These are phyloP conservation scores for Trematocara marginatum DNA, from an alignment of 2,113 vertebrate genomes.

Conservation along the genomic window DNA sequence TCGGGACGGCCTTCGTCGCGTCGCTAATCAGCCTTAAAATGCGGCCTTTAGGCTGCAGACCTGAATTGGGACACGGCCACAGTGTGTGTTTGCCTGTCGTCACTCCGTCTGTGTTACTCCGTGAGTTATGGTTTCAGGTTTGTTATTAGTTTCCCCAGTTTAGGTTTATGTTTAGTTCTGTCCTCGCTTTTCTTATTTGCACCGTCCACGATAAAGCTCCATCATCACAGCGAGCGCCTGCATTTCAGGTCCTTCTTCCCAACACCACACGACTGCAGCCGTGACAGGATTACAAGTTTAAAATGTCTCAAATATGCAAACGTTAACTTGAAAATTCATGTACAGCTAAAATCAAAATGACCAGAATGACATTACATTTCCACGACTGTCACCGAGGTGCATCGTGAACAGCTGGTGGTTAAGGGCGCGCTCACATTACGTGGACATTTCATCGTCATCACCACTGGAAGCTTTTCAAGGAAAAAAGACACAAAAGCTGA, in stretches of 20 bases:
- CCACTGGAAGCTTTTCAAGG: neutral
- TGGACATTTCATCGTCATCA: neutral
- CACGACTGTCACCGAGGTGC: neutral
- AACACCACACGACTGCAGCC: neutral
- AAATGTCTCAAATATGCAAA: neutral
- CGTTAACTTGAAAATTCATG: neutral
- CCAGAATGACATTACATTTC: neutral
- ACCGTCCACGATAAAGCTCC: neutral
- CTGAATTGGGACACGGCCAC: too few relatives aligned
- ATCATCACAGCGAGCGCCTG: neutral
- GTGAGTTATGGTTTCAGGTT: neutral
- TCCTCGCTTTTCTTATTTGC: neutral
- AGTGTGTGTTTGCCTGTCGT: neutral
- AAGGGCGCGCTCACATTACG: neutral
- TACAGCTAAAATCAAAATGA: neutral
- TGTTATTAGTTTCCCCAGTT: neutral
- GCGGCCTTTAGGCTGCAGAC: too few relatives aligned
- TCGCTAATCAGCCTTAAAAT: too few relatives aligned
- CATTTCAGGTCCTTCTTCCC: neutral
- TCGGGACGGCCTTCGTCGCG: too few relatives aligned
- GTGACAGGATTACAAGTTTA: neutral
- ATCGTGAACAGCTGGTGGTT: neutral
- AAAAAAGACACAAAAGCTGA: neutral
- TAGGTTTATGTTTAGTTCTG: neutral
- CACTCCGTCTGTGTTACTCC: accelerated